Evolutionary conservation across 2,113 vertebrate species (phyloP), one percentile per base, ranked within the genome.

Genomic region (Coreoperca whiteheadi): DNA sequence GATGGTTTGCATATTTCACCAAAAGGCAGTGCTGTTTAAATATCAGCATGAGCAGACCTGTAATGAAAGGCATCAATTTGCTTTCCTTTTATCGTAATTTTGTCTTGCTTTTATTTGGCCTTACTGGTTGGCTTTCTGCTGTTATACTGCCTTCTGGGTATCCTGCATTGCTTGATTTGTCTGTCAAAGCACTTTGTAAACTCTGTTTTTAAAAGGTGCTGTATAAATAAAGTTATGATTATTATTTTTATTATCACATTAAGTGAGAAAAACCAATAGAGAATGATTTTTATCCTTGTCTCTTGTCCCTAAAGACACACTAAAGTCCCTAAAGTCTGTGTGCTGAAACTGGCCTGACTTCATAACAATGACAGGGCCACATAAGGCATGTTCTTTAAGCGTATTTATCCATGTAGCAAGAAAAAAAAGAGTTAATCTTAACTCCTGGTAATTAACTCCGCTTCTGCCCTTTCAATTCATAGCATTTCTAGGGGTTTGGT

Each of bases 401-500:
- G 82, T 81, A 82, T 91, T 84, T 91, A 81, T 82, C 88, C 87
- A 51, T 92, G 82, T 74, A 54, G 43, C 71, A 54, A 57, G 54
- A 56, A 72, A 51, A 63, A 67, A 77, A 83, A 84, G 51, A 86
- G 78, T 86, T 87, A 84, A 86, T 89, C 85, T 85, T 92, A 87
- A 85, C 79, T 91, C 87, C 61, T 41, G 72, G 77, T 93, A 93
- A 95, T 94, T 92, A 93, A 92, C 88, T 91, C 72, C 46, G 43
- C 69, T 74, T 57, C 77, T 88, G 77, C 74, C 84, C 81, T 89
- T 87, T 93, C 90, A 93, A 92, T 89, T 95, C 82, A 87, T 60
- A 81, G 84, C 87, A 93, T 92, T 94, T 93, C 88, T 87, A 77
- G 79, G 82, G 70, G 85, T 93, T 93, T 85, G 63, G 90, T 92